phyloP scores from a whole-genome alignment of 2,797 vertebrate genomes.

The Mus spretus region DNA sequence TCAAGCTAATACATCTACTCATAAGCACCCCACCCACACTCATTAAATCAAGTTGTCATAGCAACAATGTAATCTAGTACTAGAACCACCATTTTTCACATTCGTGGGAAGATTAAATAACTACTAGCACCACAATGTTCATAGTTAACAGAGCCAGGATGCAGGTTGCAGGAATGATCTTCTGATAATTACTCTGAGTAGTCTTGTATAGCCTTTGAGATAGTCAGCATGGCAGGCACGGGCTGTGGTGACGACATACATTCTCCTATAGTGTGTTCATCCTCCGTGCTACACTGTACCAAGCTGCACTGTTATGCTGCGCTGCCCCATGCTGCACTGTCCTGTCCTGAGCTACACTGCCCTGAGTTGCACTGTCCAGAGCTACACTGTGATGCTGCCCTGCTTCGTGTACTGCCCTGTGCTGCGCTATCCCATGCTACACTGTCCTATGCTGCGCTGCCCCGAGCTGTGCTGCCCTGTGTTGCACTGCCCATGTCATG shows the following conservation, averaged over 20 bases:
- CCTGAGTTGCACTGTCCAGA: too few relatives aligned
- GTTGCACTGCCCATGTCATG: too few relatives aligned
- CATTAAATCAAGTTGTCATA: neutral
- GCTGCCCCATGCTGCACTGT: too few relatives aligned
- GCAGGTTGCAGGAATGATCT: neutral
- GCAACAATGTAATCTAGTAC: neutral
- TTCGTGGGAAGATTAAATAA: slow-evolving; percentile 19
- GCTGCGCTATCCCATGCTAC: neutral
- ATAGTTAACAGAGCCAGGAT: neutral
- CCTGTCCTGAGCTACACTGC: too few relatives aligned
- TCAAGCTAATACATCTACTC: neutral
- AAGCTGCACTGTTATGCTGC: too few relatives aligned
- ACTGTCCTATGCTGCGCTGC: too few relatives aligned
- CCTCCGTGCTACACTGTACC: too few relatives aligned
- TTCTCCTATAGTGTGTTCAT: neutral
- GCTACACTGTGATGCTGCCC: too few relatives aligned
- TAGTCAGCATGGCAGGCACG: neutral
- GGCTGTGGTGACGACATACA: neutral
- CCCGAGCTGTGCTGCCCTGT: too few relatives aligned
- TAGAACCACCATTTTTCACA: neutral
- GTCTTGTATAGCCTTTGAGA: neutral
- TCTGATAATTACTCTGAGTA: neutral
- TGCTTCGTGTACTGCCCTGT: neutral
- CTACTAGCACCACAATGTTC: neutral
- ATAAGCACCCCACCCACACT: neutral